Conservation (phyloP, 2,797 vertebrate genomes). For the Cyclura pinguis region DNA sequence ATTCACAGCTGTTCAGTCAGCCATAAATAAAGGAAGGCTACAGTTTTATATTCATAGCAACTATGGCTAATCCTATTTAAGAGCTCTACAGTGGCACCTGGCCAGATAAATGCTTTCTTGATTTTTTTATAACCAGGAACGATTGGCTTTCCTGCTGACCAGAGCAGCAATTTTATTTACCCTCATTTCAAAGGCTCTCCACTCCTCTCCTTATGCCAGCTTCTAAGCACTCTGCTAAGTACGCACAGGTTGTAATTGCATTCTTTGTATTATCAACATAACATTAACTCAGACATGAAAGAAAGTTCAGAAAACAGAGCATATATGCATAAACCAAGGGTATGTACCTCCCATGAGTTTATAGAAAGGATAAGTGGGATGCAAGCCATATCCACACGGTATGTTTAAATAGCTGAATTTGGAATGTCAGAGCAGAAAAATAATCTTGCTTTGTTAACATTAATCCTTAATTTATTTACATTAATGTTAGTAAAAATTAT, state of each 20-base stretch:
- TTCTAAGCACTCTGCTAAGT: slow-evolving; percentile 23
- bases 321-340: not conserved
- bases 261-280: slow-evolving; percentile 10
- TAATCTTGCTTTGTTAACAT: too few relatives aligned
- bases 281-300: not conserved
- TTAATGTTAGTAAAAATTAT: too few relatives aligned
- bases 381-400: too few relatives aligned
- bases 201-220: not conserved
- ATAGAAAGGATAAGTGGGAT: too few relatives aligned
- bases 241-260: not conserved
- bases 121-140: slow-evolving; percentile 5
- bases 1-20: slow-evolving; percentile 26
- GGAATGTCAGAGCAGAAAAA: too few relatives aligned
- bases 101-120: slow-evolving; percentile 29
- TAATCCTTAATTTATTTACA: too few relatives aligned
- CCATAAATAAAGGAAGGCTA: slow-evolving; percentile 16
- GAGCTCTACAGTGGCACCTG: slow-evolving; percentile 28
- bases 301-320: not conserved
- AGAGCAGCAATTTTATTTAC: slow-evolving; percentile 15
- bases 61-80: slow-evolving; percentile 27
- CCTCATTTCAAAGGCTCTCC: slow-evolving; percentile 9
- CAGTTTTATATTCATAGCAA: slow-evolving; percentile 24
- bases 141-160: slow-evolving; percentile 28
- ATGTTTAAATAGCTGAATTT: too few relatives aligned
- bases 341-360: not conserved